Percentiles rank a stretch among this genome's conserved stretches.
phyloP scores from a whole-genome alignment of 2,797 vertebrate genomes.

The Novumbra hubbsi region DNA sequence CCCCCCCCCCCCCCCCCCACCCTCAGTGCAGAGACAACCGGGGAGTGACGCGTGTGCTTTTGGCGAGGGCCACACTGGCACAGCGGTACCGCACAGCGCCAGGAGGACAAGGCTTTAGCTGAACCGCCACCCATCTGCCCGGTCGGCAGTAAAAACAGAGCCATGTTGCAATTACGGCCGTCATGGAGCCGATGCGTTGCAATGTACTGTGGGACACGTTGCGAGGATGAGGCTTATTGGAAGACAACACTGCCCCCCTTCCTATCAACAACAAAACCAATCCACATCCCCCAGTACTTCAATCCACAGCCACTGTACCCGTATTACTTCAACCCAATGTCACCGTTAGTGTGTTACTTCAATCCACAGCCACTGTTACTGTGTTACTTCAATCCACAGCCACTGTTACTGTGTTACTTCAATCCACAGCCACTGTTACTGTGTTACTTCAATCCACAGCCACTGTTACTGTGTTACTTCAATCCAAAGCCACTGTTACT shows the following conservation, averaged over 20 bases:
- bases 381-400: constrained; percentile 18
- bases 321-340: constrained; percentile 18
- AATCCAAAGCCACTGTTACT: too few relatives aligned
- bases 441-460: constrained; percentile 18
- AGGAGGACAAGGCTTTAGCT: constrained; percentile 50
- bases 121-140: constrained; percentile 43
- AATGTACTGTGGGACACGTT: background rate
- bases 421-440: too few relatives aligned
- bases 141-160: constrained; percentile 41
- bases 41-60: constrained; percentile 53
- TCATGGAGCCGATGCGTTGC: background rate
- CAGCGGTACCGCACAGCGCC: constrained; percentile 47
- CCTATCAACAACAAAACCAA: constrained; percentile 17
- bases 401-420: too few relatives aligned
- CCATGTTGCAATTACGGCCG: constrained; percentile 26
- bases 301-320: too few relatives aligned
- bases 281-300: constrained; percentile 25
- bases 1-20: too few relatives aligned
- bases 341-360: too few relatives aligned
- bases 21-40: constrained; percentile 23
- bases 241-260: constrained; percentile 7
- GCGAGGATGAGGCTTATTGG: constrained; percentile 11
- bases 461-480: too few relatives aligned
- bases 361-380: too few relatives aligned
- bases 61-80: constrained; percentile 59